Conservation (phyloP, 2,888 invertebrate species). For the Poecilus cupreus region DNA sequence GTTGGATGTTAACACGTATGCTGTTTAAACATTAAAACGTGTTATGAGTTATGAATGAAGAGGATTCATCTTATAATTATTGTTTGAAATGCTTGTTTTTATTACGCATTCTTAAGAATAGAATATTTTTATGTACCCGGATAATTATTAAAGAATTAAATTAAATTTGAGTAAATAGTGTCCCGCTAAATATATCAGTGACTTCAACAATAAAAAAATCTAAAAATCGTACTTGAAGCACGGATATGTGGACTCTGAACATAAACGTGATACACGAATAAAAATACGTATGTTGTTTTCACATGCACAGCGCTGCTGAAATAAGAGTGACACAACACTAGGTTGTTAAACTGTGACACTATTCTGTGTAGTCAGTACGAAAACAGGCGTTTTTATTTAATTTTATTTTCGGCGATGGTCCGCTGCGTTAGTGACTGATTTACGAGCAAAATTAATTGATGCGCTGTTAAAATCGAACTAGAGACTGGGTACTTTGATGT, state of each 20-base stretch:
- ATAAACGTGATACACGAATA: neutral
- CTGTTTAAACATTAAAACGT: neutral
- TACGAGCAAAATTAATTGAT: slow-evolving; percentile 4
- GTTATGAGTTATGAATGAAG: neutral
- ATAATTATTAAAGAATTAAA: too few relatives aligned
- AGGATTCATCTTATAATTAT: neutral
- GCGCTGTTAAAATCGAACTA: neutral
- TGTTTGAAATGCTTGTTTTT: neutral
- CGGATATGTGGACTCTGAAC: neutral
- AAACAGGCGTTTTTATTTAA: neutral
- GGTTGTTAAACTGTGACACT: too few relatives aligned
- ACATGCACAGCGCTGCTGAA: neutral
- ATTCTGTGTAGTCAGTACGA: too few relatives aligned
- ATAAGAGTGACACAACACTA: too few relatives aligned
- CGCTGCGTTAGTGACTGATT: neutral
- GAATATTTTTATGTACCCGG: too few relatives aligned
- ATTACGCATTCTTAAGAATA: too few relatives aligned
- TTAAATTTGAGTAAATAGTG: too few relatives aligned
- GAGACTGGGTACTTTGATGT: neutral
- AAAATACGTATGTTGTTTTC: neutral
- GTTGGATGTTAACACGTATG: neutral
- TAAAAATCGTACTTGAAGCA: neutral
- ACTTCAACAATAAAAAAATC: neutral
- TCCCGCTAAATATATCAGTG: neutral
- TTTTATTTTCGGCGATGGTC: slow-evolving; percentile 18